Evolutionary conservation across 2,888 invertebrate species (phyloP).

Genomic region (Therioaphis trifolii): DNA sequence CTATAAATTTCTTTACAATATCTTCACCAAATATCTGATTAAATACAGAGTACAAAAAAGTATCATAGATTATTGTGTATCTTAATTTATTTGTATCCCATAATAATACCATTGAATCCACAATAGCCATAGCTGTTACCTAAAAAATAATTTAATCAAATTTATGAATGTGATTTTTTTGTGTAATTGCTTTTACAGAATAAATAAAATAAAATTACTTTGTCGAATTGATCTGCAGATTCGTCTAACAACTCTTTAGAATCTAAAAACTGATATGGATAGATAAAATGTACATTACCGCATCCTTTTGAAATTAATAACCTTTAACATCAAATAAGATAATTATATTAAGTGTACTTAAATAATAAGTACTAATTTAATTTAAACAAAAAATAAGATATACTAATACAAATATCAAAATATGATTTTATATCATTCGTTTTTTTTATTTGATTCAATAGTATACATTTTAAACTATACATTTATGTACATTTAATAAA

Average conservation of each 20-base stretch:
- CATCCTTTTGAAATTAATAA: slow-evolving; percentile 87
- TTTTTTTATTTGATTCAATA: too few relatives aligned
- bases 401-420: too few relatives aligned
- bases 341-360: too few relatives aligned
- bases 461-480: too few relatives aligned
- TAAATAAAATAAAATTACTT: too few relatives aligned
- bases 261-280: slow-evolving; percentile 88
- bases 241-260: slow-evolving; percentile 92
- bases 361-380: too few relatives aligned
- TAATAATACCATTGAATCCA: slow-evolving; percentile 83
- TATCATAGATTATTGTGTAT: slow-evolving; percentile 84
- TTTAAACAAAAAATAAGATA: too few relatives aligned
- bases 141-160: slow-evolving; percentile 68
- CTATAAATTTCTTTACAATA: slow-evolving; percentile 87
- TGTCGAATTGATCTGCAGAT: slow-evolving; percentile 86
- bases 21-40: slow-evolving; percentile 87
- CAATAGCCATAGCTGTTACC: slow-evolving; percentile 89
- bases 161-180: too few relatives aligned
- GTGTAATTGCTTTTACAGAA: too few relatives aligned
- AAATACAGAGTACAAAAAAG: slow-evolving; percentile 85
- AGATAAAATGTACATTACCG: slow-evolving; percentile 84
- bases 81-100: slow-evolving; percentile 90
- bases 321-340: slow-evolving; percentile 71
- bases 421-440: too few relatives aligned
- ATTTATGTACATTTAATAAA: too few relatives aligned